phyloP scores from a whole-genome alignment of 2,113 vertebrate species.

The Eolophus roseicapilla region DNA sequence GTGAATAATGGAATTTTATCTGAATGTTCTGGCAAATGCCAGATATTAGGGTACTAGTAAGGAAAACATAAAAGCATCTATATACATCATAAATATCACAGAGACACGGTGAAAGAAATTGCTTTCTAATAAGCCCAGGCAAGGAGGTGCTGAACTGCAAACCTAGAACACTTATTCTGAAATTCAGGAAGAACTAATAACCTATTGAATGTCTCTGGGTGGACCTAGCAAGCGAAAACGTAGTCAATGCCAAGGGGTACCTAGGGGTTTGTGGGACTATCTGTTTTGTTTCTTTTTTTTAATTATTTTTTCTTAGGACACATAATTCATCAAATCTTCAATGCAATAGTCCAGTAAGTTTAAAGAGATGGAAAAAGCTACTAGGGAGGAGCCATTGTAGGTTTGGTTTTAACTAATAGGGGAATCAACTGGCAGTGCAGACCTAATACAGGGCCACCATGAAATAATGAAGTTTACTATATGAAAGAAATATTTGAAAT shows the following conservation, averaged over 20 bases:
- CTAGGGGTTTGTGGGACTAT: accelerated
- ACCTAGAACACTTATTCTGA: background rate
- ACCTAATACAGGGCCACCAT: background rate
- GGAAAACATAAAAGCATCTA: background rate
- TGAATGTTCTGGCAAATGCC: background rate
- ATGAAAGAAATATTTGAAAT: background rate
- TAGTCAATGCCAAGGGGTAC: background rate
- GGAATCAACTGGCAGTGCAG: background rate
- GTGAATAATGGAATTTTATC: background rate
- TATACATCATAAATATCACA: background rate
- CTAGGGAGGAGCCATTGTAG: background rate
- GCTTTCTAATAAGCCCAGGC: background rate
- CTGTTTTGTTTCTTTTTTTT: background rate
- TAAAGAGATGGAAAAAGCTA: background rate
- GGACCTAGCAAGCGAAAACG: background rate
- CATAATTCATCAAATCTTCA: background rate
- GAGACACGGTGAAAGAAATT: background rate
- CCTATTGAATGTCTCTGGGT: background rate
- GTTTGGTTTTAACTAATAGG: background rate
- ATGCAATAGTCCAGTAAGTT: background rate
- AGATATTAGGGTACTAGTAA: background rate
- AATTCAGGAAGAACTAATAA: background rate
- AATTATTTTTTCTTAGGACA: background rate
- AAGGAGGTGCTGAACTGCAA: background rate
- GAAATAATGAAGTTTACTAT: background rate